Evolutionary conservation across 1,140 invertebrate species (phyloP).

Genomic region (Nasonia giraulti): DNA sequence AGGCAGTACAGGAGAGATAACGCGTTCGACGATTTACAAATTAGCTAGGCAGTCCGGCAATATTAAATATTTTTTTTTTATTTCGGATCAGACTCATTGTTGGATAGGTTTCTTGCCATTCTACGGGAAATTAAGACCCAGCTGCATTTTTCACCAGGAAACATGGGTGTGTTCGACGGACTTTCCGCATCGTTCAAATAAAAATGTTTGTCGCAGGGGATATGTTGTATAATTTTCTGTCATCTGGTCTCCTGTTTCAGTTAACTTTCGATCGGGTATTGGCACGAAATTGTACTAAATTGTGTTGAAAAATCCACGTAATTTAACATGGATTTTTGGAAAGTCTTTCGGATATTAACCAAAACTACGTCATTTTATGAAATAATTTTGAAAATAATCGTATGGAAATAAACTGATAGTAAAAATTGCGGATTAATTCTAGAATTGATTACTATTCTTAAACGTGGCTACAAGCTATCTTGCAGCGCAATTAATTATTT

Average conservation of each 20-base stretch:
- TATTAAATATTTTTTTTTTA: constrained; percentile 14
- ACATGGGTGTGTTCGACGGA: not conserved
- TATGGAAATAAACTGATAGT: constrained; percentile 6
- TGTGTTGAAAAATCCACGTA: constrained; percentile 60
- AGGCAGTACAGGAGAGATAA: constrained; percentile 35
- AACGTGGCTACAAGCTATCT: constrained; percentile 34
- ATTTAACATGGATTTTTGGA: constrained; percentile 47
- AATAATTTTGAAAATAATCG: constrained; percentile 50
- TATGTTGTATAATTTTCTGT: constrained; percentile 54
- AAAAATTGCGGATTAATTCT: constrained; percentile 37
- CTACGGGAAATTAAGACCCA: constrained; percentile 16
- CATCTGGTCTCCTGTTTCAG: constrained; percentile 60
- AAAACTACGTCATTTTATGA: constrained; percentile 53
- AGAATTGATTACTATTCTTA: constrained; percentile 36
- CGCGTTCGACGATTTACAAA: constrained; percentile 2
- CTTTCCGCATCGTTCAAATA: constrained; percentile 2
- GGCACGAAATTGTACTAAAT: constrained; percentile 73
- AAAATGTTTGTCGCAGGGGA: constrained; percentile 38
- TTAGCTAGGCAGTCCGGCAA: constrained; percentile 6
- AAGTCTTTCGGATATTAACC: constrained; percentile 53
- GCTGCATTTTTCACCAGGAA: constrained; percentile 11
- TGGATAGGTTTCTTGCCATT: not conserved
- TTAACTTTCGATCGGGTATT: constrained; percentile 69
- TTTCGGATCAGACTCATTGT: not conserved
- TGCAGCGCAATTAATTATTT: constrained; percentile 42